These are phyloP conservation scores for Nesidiocoris tenuis DNA, from an alignment of 2,888 invertebrate species.

Conservation along the genomic window DNA sequence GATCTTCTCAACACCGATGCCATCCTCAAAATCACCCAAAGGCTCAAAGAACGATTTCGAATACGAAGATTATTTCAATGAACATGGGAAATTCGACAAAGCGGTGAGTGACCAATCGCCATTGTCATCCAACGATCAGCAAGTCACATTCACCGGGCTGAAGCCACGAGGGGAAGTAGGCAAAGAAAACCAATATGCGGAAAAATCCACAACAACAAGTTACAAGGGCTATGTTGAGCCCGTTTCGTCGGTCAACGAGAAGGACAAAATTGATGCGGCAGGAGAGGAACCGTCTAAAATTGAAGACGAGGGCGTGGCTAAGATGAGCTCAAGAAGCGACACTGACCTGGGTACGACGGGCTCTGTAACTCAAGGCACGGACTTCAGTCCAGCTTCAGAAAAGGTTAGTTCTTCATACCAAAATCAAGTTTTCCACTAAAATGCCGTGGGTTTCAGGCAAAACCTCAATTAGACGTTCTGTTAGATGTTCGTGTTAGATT, in stretches of 20 bases:
- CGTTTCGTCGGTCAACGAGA: background rate
- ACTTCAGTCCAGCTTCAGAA: conserved; percentile 14
- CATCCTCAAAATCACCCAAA: conserved; percentile 6
- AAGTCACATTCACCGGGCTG: conserved; percentile 45
- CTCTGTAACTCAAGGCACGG: conserved; percentile 16
- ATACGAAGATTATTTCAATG: conserved; percentile 46
- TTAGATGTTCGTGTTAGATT: no score
- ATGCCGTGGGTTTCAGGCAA: no score
- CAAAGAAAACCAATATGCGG: conserved; percentile 48
- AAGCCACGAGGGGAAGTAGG: conserved; percentile 43
- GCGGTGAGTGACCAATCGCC: conserved; percentile 48
- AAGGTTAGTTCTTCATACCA: conserved; percentile 12
- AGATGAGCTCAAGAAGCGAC: conserved; percentile 40
- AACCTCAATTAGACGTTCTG: no score
- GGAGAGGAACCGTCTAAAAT: conserved; percentile 38
- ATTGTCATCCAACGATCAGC: conserved; percentile 49
- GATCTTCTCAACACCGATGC: conserved; percentile 29
- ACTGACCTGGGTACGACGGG: background rate
- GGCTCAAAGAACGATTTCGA: conserved; percentile 34
- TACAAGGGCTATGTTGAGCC: conserved; percentile 1
- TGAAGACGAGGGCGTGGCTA: conserved; percentile 43
- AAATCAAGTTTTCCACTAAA: no score
- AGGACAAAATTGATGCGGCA: background rate
- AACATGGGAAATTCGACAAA: conserved; percentile 32
- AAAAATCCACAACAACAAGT: conserved; percentile 4